Percentiles rank a stretch among this genome's conserved stretches.
phyloP scores from a whole-genome alignment of 2,113 vertebrate genomes.

The Tyto alba region DNA sequence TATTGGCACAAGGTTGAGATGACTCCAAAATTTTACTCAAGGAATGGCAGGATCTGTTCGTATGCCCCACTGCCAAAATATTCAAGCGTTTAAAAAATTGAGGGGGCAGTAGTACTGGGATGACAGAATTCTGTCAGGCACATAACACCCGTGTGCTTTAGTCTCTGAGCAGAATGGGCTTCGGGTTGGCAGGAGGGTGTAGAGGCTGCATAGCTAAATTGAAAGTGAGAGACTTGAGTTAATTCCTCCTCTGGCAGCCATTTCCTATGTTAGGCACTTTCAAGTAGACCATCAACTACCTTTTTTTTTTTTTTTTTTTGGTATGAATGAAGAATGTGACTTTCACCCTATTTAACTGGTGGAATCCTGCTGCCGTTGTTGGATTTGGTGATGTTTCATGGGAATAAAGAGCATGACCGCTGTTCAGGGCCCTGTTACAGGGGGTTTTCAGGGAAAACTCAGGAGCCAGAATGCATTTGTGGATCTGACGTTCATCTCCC shows the following conservation, averaged over 20 bases:
- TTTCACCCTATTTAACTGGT: not conserved
- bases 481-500: not conserved
- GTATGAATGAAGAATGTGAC: not conserved
- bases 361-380: not conserved
- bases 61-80: not conserved
- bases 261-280: not conserved
- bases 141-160: not conserved
- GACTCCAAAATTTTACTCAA: not conserved
- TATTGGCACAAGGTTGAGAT: not conserved
- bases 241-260: rapidly evolving
- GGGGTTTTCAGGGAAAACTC: not conserved
- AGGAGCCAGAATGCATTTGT: not conserved
- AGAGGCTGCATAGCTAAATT: not conserved
- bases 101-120: not conserved
- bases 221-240: not conserved
- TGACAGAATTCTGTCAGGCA: not conserved
- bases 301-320: not conserved
- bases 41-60: not conserved
- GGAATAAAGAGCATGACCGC: not conserved
- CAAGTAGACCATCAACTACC: not conserved
- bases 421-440: rapidly evolving
- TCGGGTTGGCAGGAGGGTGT: not conserved
- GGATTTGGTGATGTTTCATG: not conserved
- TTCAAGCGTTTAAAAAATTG: not conserved
- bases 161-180: not conserved